A percentile compares a stretch with the other conserved stretches of the same genome.
These are phyloP conservation scores for Platalea minor DNA, from an alignment of 2,797 vertebrate species.

Conservation along the genomic window DNA sequence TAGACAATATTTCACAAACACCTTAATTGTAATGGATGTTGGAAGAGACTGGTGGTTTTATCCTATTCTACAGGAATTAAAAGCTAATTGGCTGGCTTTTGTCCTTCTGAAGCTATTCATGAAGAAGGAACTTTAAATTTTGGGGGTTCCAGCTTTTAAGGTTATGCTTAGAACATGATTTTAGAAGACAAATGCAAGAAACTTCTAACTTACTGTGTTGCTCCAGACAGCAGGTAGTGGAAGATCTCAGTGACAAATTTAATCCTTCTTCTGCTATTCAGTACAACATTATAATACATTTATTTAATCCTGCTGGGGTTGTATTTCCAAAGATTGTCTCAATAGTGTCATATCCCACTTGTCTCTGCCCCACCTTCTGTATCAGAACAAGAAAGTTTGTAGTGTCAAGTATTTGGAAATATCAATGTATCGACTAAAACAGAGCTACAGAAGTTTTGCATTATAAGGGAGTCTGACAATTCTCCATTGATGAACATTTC, in stretches of 20 bases:
- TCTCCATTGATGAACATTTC: background rate
- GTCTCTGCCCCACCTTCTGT: background rate
- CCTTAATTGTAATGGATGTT: background rate
- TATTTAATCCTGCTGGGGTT: background rate
- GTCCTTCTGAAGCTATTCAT: background rate
- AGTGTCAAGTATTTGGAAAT: background rate
- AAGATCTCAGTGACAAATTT: background rate
- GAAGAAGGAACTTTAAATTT: background rate
- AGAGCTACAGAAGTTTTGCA: background rate
- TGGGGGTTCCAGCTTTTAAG: background rate
- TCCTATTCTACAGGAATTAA: background rate
- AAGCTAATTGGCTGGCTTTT: background rate
- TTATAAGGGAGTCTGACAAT: background rate
- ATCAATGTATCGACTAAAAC: background rate
- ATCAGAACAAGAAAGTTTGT: background rate
- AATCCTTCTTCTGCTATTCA: background rate
- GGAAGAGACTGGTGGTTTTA: background rate
- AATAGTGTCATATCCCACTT: background rate
- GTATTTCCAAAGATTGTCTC: constrained; percentile 25
- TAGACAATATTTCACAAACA: background rate
- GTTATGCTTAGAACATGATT: background rate
- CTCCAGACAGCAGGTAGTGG: background rate
- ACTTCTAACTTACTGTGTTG: background rate
- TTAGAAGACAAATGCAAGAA: background rate
- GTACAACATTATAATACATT: background rate